Evolutionary conservation across 2,888 invertebrate genomes (phyloP), one percentile per base, ranked within the genome.

Genomic region (Calameuta pallipes): DNA sequence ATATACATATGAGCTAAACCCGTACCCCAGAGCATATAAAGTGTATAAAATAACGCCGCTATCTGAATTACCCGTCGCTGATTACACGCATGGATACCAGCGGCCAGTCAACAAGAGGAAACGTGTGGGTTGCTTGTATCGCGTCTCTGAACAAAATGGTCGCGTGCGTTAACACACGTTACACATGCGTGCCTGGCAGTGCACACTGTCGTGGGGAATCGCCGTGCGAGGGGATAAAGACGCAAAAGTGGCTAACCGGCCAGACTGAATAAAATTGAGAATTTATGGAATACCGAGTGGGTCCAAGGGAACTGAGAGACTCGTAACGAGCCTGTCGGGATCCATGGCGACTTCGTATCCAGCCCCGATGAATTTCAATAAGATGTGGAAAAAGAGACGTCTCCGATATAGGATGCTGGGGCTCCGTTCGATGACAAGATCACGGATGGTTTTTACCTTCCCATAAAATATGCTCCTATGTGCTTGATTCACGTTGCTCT

Each of bases 221-320:
- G 74, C 23, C 33, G 70, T 73, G 73, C 78, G 56, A 69, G 75
- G 78, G 82, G 82, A 83, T 82, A 82, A 82, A 83, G 84, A 83
- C 77, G 80, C 81, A 80, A 82, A 81, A 80, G 75, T 71, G 76
- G 36, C 76, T 73, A 73, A 69, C 74, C 77, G 77, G 78, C 80
- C 82, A 84, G 84, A 86, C 87, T 84, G 85, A 90, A 90, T 90
- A 90, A 91, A 90, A 89, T 87, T 85, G 82, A 87, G 86, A 90
- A 90, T 90, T 90, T 90, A 91, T 91, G 90, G 89, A 90, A 90
- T 90, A 79, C 76, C 69, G 74, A 74, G 76, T 36, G 74, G 76
- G 37, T 23, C 74, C 37, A 34, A 30, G 37, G 31, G 33, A 34
- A 73, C 34, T n/a, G 74, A 68, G 71, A 71, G 71, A 74, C 68